Base-by-base conservation (phyloP, 2,888 invertebrate species). In the Cerastis rubricosa region DNA sequence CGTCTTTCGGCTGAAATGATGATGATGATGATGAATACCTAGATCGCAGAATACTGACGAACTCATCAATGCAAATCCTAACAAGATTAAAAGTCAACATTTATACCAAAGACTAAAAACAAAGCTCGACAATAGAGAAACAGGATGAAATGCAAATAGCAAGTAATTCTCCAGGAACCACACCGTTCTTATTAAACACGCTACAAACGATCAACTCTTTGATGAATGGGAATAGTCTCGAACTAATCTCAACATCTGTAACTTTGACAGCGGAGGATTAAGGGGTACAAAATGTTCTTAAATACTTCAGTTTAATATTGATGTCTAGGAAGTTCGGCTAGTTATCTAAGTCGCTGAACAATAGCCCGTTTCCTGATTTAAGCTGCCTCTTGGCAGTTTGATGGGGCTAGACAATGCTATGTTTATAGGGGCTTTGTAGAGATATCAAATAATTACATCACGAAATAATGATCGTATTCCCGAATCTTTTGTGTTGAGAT, bases 211-310 rank as follows among this genome's bases (percentile, higher is more conserved):
- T 92, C 90, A 90, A 88, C 78, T 83, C 85, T 88, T 86, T 91
- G 92, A 93, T 92, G 88, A 92, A 93, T 93, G 88, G 83, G 84
- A 90, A 91, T 91, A 89, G 86, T 92, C 89, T 76, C 81, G 85
- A 94, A 94, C 92, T 93, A 93, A 93, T 92, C 90, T 91, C 77
- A 89, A 89, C 88, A 90, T 91, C 89, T 89, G 89, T 89, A 92
- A 92, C 90, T 93, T 92, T 90, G 91, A 91, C 91, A 90, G 90
- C 76, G 71, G 78, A 70, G 85, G 89, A 92, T 92, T 91, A 90
- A 91, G 86, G 81, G 84, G 83, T 85, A 89, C 90, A 90, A 89
- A 90, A 89, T 87, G 90, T 88, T 89, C 90, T 89, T 90, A 89
- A 87, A 89, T 83, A 88, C 88, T 86, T 84, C 78, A 81, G 83